Percentiles rank a stretch among this genome's conserved stretches.
Conservation (phyloP, 2,797 vertebrate genomes). For the Tamandua tetradactyla region DNA sequence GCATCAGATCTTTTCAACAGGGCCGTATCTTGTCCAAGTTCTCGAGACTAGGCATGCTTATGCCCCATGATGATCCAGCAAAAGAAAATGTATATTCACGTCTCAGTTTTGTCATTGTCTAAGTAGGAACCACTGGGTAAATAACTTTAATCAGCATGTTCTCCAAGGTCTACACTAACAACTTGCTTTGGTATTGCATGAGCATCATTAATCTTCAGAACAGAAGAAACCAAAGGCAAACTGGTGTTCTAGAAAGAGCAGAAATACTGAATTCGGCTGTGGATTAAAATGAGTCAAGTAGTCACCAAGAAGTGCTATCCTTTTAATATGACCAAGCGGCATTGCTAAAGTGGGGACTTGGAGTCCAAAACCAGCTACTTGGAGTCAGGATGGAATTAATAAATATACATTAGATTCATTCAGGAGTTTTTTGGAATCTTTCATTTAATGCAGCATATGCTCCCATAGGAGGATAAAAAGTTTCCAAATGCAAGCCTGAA, state of each 20-base stretch:
- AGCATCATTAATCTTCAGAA: neutral
- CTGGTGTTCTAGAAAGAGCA: neutral
- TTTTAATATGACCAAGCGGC: neutral
- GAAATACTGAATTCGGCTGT: neutral
- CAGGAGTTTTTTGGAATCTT: neutral
- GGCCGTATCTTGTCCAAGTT: neutral
- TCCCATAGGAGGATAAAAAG: neutral
- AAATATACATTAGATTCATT: neutral
- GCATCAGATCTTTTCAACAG: neutral
- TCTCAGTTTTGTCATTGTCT: neutral
- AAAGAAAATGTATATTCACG: neutral
- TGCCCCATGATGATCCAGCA: neutral
- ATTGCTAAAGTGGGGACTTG: neutral
- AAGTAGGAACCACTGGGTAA: neutral
- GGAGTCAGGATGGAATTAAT: neutral
- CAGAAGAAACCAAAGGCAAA: neutral
- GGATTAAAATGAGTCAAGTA: neutral
- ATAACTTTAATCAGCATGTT: neutral
- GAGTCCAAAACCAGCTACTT: neutral
- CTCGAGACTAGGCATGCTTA: neutral
- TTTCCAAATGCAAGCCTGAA: neutral
- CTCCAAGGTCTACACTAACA: neutral
- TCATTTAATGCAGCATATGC: neutral
- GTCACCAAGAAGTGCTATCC: neutral
- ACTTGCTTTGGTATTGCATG: neutral